phyloP scores from a whole-genome alignment of 2,888 invertebrate genomes.

The Tanytarsus gracilentus region DNA sequence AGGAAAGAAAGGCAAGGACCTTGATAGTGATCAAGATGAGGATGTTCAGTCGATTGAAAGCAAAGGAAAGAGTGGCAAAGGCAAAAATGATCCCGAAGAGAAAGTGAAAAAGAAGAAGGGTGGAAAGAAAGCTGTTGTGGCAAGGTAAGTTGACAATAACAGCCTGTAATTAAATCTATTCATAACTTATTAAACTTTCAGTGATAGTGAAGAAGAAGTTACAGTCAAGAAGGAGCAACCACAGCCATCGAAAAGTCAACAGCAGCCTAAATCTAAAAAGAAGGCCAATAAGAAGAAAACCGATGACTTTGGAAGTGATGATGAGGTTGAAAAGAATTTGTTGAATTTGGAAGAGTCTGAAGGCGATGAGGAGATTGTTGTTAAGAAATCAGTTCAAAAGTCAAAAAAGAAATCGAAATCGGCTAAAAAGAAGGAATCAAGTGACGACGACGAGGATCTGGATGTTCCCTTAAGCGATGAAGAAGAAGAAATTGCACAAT shows the following conservation, averaged over 20 bases:
- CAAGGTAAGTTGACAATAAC: constrained; percentile 31
- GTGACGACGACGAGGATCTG: constrained; percentile 29
- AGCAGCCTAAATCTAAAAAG: constrained; percentile 33
- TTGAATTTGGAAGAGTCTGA: too few species aligned
- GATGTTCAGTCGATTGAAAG: constrained; percentile 37
- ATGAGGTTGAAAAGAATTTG: too few species aligned
- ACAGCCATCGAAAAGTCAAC: too few species aligned
- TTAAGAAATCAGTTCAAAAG: constrained; percentile 34
- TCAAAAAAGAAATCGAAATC: constrained; percentile 33
- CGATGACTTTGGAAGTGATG: constrained; percentile 24
- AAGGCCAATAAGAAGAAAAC: constrained; percentile 30
- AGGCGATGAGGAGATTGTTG: constrained; percentile 42
- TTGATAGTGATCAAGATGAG: constrained; percentile 48
- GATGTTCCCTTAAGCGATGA: constrained; percentile 31
- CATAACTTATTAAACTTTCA: constrained; percentile 34
- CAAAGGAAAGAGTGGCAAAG: constrained; percentile 33
- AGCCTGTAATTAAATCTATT: neutral
- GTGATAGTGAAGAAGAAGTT: constrained; percentile 20
- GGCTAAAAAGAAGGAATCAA: constrained; percentile 26
- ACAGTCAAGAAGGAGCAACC: constrained; percentile 34
- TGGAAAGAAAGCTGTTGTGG: constrained; percentile 36
- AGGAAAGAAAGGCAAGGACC: constrained; percentile 50
- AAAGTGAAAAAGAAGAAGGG: constrained; percentile 43
- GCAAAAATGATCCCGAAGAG: constrained; percentile 45
- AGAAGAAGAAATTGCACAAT: constrained; percentile 30